Percentiles rank a stretch among this genome's conserved stretches.
phyloP scores from a whole-genome alignment of 2,113 vertebrate genomes.

The Prolemur simus region DNA sequence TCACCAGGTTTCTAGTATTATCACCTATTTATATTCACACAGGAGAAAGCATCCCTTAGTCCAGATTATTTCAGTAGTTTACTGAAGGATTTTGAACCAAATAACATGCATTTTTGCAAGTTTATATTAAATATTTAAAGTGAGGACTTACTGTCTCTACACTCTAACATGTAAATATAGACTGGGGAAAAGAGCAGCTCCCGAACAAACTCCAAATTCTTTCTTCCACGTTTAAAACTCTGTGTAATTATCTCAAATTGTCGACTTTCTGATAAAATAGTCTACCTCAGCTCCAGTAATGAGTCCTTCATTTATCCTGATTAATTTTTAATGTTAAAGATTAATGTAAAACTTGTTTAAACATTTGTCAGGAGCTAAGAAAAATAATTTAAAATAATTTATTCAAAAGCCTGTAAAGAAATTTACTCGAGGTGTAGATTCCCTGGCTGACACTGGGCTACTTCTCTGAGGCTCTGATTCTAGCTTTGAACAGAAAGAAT shows the following conservation, averaged over 20 bases:
- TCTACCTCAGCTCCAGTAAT: neutral
- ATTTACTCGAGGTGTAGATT: neutral
- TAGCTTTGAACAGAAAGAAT: neutral
- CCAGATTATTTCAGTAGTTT: neutral
- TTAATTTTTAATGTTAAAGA: slow-evolving; percentile 66
- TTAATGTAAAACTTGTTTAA: slow-evolving; percentile 48
- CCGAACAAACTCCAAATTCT: neutral
- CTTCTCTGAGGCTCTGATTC: neutral
- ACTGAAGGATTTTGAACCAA: neutral
- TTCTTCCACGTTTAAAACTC: neutral
- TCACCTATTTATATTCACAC: neutral
- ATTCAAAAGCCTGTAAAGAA: neutral
- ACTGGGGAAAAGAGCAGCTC: neutral
- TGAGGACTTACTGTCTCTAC: rapidly evolving
- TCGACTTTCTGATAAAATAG: neutral
- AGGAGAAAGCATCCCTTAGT: neutral
- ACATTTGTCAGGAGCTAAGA: slow-evolving; percentile 33
- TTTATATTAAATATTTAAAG: neutral
- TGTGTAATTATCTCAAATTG: neutral
- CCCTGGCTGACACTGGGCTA: neutral
- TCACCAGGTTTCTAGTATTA: neutral
- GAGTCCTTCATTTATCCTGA: slow-evolving; percentile 29
- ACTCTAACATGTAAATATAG: neutral
- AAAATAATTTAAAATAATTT: slow-evolving; percentile 53
- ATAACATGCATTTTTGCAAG: neutral